Evolutionary conservation across 2,797 vertebrate species (phyloP).

Genomic region (Pipistrellus nathusii): DNA sequence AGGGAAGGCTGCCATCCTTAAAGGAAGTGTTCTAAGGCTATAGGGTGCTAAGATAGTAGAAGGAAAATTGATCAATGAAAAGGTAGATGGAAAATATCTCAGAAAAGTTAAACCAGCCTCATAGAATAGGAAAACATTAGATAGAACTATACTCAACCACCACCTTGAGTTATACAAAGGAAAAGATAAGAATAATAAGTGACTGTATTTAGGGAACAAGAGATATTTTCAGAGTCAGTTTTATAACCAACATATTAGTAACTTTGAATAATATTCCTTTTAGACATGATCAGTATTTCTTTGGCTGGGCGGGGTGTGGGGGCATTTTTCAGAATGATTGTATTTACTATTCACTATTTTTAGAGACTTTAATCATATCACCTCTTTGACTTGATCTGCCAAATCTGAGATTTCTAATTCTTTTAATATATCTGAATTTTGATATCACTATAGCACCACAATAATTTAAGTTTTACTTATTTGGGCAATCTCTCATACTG

Average conservation of each 20-base stretch:
- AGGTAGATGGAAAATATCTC: not conserved
- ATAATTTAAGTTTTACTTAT: not conserved
- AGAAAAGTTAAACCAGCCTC: not conserved
- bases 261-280: slow-evolving; percentile 21
- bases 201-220: not conserved
- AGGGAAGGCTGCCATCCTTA: not conserved
- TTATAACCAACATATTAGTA: not conserved
- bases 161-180: slow-evolving; percentile 28
- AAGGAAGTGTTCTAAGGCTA: not conserved
- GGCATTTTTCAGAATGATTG: not conserved
- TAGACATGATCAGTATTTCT: not conserved
- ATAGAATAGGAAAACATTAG: not conserved
- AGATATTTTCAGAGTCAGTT: slow-evolving; percentile 17
- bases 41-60: not conserved
- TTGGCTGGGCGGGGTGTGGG: not conserved
- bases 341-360: slow-evolving; percentile 24
- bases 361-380: not conserved
- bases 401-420: not conserved
- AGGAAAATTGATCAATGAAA: not conserved
- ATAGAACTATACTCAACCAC: not conserved
- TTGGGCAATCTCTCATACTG: not conserved
- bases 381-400: slow-evolving; percentile 17
- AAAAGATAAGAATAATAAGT: slow-evolving; percentile 1
- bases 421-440: slow-evolving; percentile 20
- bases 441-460: not conserved